Evolutionary conservation across 1,140 invertebrate genomes (phyloP).

Genomic region (Grapholita molesta): DNA sequence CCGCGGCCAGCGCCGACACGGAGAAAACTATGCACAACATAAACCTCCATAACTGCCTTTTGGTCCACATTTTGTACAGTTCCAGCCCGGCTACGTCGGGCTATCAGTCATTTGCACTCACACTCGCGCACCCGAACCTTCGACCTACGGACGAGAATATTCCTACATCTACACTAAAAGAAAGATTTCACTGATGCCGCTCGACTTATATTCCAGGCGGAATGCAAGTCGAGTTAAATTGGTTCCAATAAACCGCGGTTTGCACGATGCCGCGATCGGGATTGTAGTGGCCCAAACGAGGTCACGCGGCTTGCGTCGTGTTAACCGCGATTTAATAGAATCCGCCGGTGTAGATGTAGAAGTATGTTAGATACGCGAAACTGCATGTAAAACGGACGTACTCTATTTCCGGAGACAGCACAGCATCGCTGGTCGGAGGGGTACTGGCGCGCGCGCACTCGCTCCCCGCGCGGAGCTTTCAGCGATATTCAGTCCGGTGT

Average conservation of each 20-base stretch:
- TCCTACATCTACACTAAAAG: slow-evolving; percentile 62
- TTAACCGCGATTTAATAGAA: slow-evolving; percentile 48
- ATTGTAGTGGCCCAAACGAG: neutral
- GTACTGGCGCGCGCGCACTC: slow-evolving; percentile 65
- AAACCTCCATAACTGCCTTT: slow-evolving; percentile 74
- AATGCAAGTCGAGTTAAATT: slow-evolving; percentile 52
- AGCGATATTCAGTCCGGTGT: slow-evolving; percentile 48
- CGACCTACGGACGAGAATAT: slow-evolving; percentile 54
- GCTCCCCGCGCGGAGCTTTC: slow-evolving; percentile 54
- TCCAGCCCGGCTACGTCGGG: slow-evolving; percentile 57
- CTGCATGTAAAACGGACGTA: slow-evolving; percentile 56
- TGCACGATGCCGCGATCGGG: slow-evolving; percentile 14
- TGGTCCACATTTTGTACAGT: slow-evolving; percentile 72
- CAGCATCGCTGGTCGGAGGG: slow-evolving; percentile 78
- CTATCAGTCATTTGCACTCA: slow-evolving; percentile 73
- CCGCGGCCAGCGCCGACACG: slow-evolving; percentile 60
- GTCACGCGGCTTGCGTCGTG: slow-evolving; percentile 43
- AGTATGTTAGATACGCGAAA: slow-evolving; percentile 35
- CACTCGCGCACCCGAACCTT: slow-evolving; percentile 69
- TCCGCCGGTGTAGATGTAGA: slow-evolving; percentile 27
- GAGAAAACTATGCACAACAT: slow-evolving; percentile 70
- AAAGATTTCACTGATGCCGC: slow-evolving; percentile 34
- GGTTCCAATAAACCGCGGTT: slow-evolving; percentile 46
- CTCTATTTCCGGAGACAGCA: slow-evolving; percentile 79
- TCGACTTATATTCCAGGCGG: slow-evolving; percentile 43